Evolutionary conservation across 37 sponge, comb jelly and placozoan species (phyloP), one percentile per base, ranked within the genome.

Genomic region (Spongia lamella): DNA sequence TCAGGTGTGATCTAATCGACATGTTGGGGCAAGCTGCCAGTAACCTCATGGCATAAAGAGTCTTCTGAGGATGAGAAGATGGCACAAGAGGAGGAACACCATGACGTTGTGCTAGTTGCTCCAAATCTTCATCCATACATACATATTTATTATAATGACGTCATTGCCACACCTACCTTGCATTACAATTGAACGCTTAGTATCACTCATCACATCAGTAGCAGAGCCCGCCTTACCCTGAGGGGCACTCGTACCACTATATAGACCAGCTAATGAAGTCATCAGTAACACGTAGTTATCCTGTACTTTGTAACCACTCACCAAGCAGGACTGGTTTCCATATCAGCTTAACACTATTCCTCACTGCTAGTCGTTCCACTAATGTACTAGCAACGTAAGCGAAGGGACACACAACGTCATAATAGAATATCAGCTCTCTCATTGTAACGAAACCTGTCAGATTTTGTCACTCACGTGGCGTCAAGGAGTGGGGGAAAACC

Each of bases 371-470:
- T 0, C 47, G 33, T 36, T 88, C 89, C 22, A 95, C 70, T n/a
- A 81, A 63, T 0, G 77, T 61, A 50, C 92, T 95, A 16, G 96
- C 92, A 51, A 82, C 82, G 77, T 91, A 95, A 4, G 96, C 96
- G 40, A 90, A 95, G 3, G 96, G 96, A 62, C 96, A 95, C 27
- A 95, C 96, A n/a, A 95, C 67, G 37, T 95, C 96, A 73, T 91
- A 95, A 70, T 91, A 95, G 63, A 95, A 95, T 7, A 80, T 43
- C 0, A 80, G 47, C 47, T 43, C 47, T 9, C 9, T 43, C 47
- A 43, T 43, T 9, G 7, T 43, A 43, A n/a, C n/a, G n/a, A n/a
- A n/a, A n/a, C n/a, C n/a, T n/a, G n/a, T n/a, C n/a, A n/a, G n/a
- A n/a, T n/a, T n/a, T n/a, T n/a, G n/a, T n/a, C n/a, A n/a, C n/a